Evolutionary conservation across 2,113 vertebrate species (phyloP), one percentile per base, ranked within the genome.

Genomic region (Nicator chloris): DNA sequence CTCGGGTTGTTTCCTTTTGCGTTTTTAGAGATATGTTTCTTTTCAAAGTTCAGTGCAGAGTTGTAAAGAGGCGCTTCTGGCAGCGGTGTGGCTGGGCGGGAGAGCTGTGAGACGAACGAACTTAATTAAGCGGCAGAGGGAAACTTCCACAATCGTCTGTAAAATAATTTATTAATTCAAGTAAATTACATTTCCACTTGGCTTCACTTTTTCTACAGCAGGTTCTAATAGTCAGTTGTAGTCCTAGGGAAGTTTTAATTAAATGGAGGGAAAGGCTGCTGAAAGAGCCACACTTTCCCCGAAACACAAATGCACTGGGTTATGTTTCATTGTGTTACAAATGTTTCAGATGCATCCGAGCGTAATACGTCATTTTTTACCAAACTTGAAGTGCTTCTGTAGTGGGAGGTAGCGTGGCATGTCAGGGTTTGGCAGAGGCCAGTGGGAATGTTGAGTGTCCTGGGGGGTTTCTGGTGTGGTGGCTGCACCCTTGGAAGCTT

Each of bases 401-500:
- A 6, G 24, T 54, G 6, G 0, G 50, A 70, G 5, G 0, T 15
- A 45, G 50, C 7, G 0, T 0, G 0, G 24, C 2, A 2, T 6
- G 72, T 57, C 6, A 6, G 57, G 53, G 37, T 83, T 79, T 85
- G 71, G 56, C 2, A 0, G 60, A 56, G 45, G 45, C 17, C 22
- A 15, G 40, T 0, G 0, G 65, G 35, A 33, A 50, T 23, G 39
- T 59, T 27, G 2, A 7, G 4, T 86, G 84, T 54, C 50, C 63
- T 26, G 65, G 49, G 40, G 40, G 70, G 21, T 7, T 56, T 63
- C 33, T 88, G 71, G 35, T 39, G 77, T n/a, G 61, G 21, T 53
- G 76, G 33, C 68, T 80, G 80, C 37, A 37, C 47, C 70, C 33
- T n/a, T n/a, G 44, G 33, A 59, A 40, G 72, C 35, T 81, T 82